Base-by-base conservation (phyloP, 2,888 invertebrate species). In the Acanthosepion esculentum region DNA sequence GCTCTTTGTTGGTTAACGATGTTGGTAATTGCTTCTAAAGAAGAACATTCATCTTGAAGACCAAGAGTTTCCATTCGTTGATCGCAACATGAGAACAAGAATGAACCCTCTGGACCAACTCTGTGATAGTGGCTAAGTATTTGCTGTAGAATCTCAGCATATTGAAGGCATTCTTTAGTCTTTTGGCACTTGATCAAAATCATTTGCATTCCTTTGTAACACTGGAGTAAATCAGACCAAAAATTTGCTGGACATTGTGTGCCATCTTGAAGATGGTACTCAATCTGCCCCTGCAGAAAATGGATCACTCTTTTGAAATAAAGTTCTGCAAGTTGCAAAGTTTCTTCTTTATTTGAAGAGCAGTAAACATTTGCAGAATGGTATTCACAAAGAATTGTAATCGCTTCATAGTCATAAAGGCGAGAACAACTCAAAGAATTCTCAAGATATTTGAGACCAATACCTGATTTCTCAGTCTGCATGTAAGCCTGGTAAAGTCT, bases 291-390 rank as follows among this genome's bases (percentile, higher is more conserved):
- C 95, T 96, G 96, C 78, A 95, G 95, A 94, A 96, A 96, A 5
- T 95, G 96, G 93, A 96, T 95, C 29, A 97, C 95, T 91, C 95
- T 95, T 94, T 96, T 95, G 48, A 96, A 95, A 94, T 95, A 96
- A 18, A 96, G 96, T 94, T 97, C 97, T 5, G 97, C 96, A 95
- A 96, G 97, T 95, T 96, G 96, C 91, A 97, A 95, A 95, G 96
- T 96, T 55, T 96, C 96, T 29, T 97, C 96, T 78, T 96, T 96
- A 94, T 96, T 96, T 41, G 78, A 78, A n/a, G 78, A n/a, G 12
- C 12, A 78, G 78, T 78, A 78, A 29, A 78, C 8, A 78, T n/a
- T n/a, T 10, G 78, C 78, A 78, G 7, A 78, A 78, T 78, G 78
- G 8, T n/a, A n/a, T n/a, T 78, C 78, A n/a, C 29, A n/a, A 18